Conservation (phyloP, 2,113 vertebrate genomes). For the Sarotherodon lohbergeri region DNA sequence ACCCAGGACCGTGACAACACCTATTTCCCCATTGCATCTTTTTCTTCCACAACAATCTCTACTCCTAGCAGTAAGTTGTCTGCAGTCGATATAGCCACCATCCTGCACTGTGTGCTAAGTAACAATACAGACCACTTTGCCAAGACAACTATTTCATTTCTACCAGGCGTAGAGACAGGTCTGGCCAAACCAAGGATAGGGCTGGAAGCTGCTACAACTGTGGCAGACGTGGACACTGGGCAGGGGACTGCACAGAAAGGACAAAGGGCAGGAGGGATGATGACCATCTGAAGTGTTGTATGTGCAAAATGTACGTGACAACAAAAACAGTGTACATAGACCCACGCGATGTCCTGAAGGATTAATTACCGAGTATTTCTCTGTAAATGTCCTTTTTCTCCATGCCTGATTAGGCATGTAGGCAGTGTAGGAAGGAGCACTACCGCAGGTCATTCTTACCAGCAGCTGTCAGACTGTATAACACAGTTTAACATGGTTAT, state of each 20-base stretch:
- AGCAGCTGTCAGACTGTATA: background rate
- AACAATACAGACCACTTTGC: background rate
- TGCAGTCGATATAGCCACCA: background rate
- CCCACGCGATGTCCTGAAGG: background rate
- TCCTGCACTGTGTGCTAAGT: background rate
- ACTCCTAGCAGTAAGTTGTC: background rate
- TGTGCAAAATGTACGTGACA: background rate
- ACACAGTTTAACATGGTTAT: background rate
- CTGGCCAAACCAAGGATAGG: background rate
- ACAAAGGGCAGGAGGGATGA: background rate
- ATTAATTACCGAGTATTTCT: background rate
- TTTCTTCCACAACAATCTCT: background rate
- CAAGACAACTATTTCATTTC: background rate
- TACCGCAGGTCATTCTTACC: background rate
- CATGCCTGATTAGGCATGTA: background rate
- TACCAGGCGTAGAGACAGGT: fast-evolving
- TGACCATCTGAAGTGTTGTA: background rate
- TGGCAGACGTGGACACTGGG: background rate
- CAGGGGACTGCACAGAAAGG: background rate
- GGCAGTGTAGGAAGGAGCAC: background rate
- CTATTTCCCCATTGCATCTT: background rate
- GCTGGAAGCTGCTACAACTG: background rate
- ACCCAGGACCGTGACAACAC: background rate
- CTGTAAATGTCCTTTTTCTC: background rate
- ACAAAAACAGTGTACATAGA: background rate